These are phyloP conservation scores for Cephonodes hylas DNA, from an alignment of 2,888 invertebrate genomes.

Conservation along the genomic window DNA sequence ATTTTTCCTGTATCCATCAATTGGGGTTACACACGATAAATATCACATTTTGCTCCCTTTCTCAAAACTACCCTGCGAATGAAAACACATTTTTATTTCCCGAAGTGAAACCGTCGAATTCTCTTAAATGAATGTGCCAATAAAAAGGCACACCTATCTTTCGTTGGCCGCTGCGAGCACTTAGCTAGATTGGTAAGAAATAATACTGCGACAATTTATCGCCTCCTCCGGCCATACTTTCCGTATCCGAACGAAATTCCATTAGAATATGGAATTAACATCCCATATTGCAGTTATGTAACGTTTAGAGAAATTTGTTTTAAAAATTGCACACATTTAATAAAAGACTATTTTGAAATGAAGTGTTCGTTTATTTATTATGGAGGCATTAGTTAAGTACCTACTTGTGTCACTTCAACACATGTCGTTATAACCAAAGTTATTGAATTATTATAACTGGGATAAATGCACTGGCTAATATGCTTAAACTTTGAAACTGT, in stretches of 20 bases:
- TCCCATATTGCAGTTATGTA: background rate
- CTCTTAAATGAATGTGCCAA: constrained; percentile 2
- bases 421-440: too few species aligned
- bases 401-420: too few species aligned
- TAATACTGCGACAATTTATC: constrained; percentile 8
- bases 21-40: too few species aligned
- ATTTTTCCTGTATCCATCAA: too few species aligned
- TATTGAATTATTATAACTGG: too few species aligned
- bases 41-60: too few species aligned
- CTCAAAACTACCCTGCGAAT: background rate
- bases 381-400: too few species aligned
- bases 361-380: too few species aligned
- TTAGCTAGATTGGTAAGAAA: constrained; percentile 12
- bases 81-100: background rate
- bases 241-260: background rate
- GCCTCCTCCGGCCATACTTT: background rate
- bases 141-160: background rate
- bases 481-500: too few species aligned
- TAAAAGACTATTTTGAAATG: background rate
- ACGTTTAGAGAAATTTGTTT: background rate
- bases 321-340: background rate
- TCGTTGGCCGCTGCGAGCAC: background rate
- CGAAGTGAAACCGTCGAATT: background rate
- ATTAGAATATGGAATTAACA: background rate
- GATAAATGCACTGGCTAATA: too few species aligned